A percentile compares a stretch with the other conserved stretches of the same genome.
phyloP scores from a whole-genome alignment of 2,797 vertebrate genomes.

The Gallirallus australis region DNA sequence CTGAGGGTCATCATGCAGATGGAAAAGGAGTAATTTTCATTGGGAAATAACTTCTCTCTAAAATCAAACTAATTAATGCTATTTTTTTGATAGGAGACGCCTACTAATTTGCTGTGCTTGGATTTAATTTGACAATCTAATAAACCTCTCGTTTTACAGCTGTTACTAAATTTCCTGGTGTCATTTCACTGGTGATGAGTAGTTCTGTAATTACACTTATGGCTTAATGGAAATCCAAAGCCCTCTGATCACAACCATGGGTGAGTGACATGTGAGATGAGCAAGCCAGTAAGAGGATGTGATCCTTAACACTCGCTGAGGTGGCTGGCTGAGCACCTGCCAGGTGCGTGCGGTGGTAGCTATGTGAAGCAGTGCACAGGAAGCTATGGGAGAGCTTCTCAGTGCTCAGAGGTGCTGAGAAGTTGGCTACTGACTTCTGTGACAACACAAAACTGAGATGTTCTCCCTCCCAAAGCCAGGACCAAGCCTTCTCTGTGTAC shows the following conservation, averaged over 20 bases:
- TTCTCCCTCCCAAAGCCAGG: not conserved
- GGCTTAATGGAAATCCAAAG: not conserved
- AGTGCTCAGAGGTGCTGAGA: not conserved
- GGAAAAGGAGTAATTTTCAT: not conserved
- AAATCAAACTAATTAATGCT: not conserved
- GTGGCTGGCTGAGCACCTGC: not conserved
- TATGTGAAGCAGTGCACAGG: not conserved
- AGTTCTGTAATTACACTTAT: not conserved
- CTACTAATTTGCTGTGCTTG: not conserved
- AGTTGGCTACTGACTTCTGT: not conserved
- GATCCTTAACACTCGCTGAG: fast-evolving
- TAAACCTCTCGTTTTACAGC: not conserved
- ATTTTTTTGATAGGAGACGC: not conserved
- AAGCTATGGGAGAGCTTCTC: not conserved
- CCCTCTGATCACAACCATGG: not conserved
- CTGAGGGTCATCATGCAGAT: not conserved
- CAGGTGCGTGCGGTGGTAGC: not conserved
- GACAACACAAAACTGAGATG: not conserved
- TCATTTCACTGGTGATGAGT: not conserved
- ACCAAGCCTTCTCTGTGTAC: not conserved
- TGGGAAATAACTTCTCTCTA: not conserved
- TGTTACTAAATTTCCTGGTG: not conserved
- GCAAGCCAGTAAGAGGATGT: not conserved
- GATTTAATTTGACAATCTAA: not conserved
- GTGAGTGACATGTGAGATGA: fast-evolving